A percentile compares a stretch with the other conserved stretches of the same genome.
phyloP scores from a whole-genome alignment of 1,140 invertebrate species.

The Zaprionus camerounensis region DNA sequence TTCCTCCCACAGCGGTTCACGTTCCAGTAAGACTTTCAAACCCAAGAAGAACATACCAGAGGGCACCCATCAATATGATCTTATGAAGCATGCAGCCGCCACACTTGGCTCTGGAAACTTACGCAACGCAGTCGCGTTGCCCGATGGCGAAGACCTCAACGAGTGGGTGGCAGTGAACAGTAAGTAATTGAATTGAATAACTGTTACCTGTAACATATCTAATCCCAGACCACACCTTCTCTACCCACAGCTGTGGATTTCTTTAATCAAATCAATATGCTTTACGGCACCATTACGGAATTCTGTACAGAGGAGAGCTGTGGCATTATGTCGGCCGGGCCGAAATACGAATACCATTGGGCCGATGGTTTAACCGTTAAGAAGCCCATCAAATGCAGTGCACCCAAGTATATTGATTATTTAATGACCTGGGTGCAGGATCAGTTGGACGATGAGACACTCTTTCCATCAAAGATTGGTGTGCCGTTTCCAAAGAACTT shows the following conservation, averaged over 20 bases:
- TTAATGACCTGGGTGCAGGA: slow-evolving; percentile 99
- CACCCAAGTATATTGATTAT: slow-evolving; percentile 99
- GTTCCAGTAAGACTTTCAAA: slow-evolving; percentile 98
- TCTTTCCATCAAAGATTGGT: slow-evolving; percentile 99
- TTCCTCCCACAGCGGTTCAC: slow-evolving; percentile 77
- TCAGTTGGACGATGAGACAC: slow-evolving; percentile 98
- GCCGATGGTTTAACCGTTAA: slow-evolving; percentile 99
- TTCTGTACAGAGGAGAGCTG: slow-evolving; percentile 99
- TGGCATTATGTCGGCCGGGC: slow-evolving; percentile 98
- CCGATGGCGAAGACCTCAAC: slow-evolving; percentile 99
- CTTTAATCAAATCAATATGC: slow-evolving; percentile 99
- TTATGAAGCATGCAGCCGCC: slow-evolving; percentile 99
- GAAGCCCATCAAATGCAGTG: slow-evolving; percentile 99
- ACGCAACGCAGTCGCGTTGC: slow-evolving; percentile 96
- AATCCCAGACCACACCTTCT: background rate
- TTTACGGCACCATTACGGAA: slow-evolving; percentile 99
- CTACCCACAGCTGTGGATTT: slow-evolving; percentile 96
- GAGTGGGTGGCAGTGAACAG: slow-evolving; percentile 99
- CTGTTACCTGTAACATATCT: background rate
- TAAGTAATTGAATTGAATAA: slow-evolving; percentile 85
- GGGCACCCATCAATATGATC: slow-evolving; percentile 99
- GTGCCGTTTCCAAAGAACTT: slow-evolving; percentile 99
- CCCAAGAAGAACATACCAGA: slow-evolving; percentile 99
- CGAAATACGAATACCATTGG: slow-evolving; percentile 99
- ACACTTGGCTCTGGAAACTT: slow-evolving; percentile 99